phyloP scores from a whole-genome alignment of 1,140 invertebrate genomes.

The Cardiocondyla obscurior region DNA sequence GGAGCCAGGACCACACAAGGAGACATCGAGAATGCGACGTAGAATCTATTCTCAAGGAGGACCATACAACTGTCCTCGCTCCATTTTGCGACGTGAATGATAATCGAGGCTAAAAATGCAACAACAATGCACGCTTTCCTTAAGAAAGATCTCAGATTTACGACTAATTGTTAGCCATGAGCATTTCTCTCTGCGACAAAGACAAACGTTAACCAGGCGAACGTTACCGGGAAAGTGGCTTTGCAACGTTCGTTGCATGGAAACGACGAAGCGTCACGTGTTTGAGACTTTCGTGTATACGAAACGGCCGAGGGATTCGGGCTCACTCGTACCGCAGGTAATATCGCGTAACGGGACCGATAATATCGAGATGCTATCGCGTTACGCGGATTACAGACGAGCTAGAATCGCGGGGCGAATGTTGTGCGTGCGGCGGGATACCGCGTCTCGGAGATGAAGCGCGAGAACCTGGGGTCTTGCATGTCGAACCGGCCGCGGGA shows the following conservation, averaged over 20 bases:
- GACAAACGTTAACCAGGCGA: not conserved
- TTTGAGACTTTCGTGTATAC: conserved; percentile 10
- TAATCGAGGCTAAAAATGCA: not conserved
- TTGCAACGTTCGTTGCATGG: conserved; percentile 22
- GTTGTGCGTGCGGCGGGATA: not conserved
- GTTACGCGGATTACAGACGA: conserved; percentile 60
- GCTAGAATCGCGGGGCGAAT: not conserved
- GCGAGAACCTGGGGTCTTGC: not conserved
- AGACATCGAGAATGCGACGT: too few relatives aligned
- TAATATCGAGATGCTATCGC: conserved; percentile 59
- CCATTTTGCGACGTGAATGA: not conserved
- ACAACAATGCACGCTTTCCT: not conserved
- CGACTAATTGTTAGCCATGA: not conserved
- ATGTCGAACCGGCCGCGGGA: not conserved
- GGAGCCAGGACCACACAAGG: not conserved
- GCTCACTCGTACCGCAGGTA: not conserved
- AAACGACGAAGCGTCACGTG: conserved; percentile 42
- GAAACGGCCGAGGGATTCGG: not conserved
- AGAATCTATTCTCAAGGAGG: too few relatives aligned
- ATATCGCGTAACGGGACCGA: conserved; percentile 59
- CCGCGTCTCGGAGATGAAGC: conserved; percentile 10
- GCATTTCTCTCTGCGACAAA: not conserved
- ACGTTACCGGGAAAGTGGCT: not conserved
- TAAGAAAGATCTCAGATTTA: not conserved
- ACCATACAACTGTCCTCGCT: not conserved